A percentile compares a stretch with the other conserved stretches of the same genome.
Conservation (phyloP, 2,888 invertebrate species). For the Synergus laeviventris region DNA sequence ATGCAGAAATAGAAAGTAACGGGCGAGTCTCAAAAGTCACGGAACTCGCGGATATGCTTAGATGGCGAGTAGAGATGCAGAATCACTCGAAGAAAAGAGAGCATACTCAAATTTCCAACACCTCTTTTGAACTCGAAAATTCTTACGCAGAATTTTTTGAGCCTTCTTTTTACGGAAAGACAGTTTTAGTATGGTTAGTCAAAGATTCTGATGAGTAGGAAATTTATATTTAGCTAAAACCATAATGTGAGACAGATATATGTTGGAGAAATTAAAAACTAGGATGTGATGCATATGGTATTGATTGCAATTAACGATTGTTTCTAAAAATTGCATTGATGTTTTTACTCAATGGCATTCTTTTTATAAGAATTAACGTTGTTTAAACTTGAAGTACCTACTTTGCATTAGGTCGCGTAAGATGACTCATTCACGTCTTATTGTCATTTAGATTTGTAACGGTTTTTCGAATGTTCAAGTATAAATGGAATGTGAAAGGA, state of each 20-base stretch:
- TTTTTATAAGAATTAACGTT: background rate
- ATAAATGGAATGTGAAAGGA: background rate
- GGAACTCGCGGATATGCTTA: conserved; percentile 26
- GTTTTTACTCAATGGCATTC: background rate
- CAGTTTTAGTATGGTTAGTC: background rate
- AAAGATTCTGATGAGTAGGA: background rate
- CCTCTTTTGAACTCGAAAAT: background rate
- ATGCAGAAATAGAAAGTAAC: conserved; percentile 54
- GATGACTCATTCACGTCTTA: conserved; percentile 23
- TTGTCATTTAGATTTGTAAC: background rate
- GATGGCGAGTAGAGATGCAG: conserved; percentile 13
- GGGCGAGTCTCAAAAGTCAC: conserved; percentile 42
- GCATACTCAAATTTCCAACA: background rate
- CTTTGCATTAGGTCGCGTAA: too few species aligned
- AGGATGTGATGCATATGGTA: too few species aligned
- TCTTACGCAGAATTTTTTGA: background rate
- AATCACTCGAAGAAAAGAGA: background rate
- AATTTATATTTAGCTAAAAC: background rate
- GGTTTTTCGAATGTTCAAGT: background rate
- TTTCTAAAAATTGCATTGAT: background rate
- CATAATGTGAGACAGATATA: background rate
- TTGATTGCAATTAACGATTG: too few species aligned
- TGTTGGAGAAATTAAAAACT: background rate
- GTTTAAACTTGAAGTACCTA: too few species aligned
- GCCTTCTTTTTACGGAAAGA: background rate